phyloP scores from a whole-genome alignment of 92 coral and sea anemone genomes.

The Zoanthus sansibaricus region DNA sequence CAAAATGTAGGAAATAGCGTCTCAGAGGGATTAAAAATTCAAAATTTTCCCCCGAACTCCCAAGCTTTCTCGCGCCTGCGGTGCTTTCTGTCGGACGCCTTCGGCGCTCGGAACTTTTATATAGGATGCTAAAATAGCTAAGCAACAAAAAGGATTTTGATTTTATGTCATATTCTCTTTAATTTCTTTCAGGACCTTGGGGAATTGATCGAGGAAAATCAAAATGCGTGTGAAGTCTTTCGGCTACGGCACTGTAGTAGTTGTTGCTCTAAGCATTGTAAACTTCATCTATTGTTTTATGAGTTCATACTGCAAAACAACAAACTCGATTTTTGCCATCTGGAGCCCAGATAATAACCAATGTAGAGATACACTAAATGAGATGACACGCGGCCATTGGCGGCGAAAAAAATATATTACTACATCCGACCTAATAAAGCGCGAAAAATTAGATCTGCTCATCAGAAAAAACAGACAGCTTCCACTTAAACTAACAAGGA shows the following conservation, averaged over 20 bases:
- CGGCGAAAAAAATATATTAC: constrained; percentile 43
- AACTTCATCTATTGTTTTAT: not conserved
- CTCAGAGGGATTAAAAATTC: too few species aligned
- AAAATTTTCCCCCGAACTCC: too few species aligned
- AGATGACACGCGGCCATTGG: constrained; percentile 67
- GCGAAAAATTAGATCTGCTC: constrained; percentile 37
- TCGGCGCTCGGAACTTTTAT: too few species aligned
- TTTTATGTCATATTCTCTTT: too few species aligned
- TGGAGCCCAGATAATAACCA: not conserved
- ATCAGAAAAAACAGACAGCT: constrained; percentile 69
- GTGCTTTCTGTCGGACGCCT: too few species aligned
- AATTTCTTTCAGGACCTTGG: not conserved
- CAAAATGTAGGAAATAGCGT: too few species aligned
- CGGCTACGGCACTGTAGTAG: not conserved
- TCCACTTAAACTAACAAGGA: constrained; percentile 55
- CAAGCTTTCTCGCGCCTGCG: too few species aligned
- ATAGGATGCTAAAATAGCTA: too few species aligned
- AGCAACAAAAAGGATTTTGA: too few species aligned
- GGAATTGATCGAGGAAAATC: not conserved
- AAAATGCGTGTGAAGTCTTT: not conserved
- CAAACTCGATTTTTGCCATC: not conserved
- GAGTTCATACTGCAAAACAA: not conserved
- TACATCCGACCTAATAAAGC: constrained; percentile 16
- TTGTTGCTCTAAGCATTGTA: not conserved
- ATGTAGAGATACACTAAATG: constrained; percentile 44